phyloP scores from a whole-genome alignment of 2,888 invertebrate species.

The Oscheius onirici region DNA sequence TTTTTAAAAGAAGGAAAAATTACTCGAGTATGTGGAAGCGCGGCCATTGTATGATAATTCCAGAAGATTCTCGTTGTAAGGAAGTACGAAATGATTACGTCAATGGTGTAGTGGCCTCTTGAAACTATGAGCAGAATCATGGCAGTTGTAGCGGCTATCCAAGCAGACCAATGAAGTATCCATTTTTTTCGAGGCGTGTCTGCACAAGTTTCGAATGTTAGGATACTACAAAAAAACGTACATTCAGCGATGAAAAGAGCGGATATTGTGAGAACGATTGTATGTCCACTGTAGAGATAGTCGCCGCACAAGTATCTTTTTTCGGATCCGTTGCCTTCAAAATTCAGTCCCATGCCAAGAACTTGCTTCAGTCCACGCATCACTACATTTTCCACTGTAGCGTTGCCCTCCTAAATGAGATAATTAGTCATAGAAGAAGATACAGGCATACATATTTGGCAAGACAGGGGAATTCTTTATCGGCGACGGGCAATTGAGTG shows the following conservation, averaged over 20 bases:
- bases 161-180: slow-evolving; percentile 84
- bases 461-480: slow-evolving; percentile 85
- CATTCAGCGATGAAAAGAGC: slow-evolving; percentile 80
- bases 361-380: slow-evolving; percentile 82
- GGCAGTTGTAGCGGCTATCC: slow-evolving; percentile 77
- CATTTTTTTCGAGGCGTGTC: slow-evolving; percentile 83
- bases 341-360: slow-evolving; percentile 86
- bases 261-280: slow-evolving; percentile 86
- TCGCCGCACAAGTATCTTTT: slow-evolving; percentile 92
- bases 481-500: slow-evolving; percentile 80
- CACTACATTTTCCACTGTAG: slow-evolving; percentile 59
- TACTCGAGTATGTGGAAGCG: slow-evolving; percentile 60
- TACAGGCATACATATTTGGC: slow-evolving; percentile 76
- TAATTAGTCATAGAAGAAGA: neutral
- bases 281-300: slow-evolving; percentile 91
- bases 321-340: too few species aligned
- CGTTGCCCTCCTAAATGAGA: slow-evolving; percentile 56
- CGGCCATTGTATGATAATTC: slow-evolving; percentile 84
- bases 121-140: slow-evolving; percentile 84
- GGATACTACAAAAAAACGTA: slow-evolving; percentile 38
- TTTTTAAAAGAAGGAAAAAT: neutral
- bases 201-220: slow-evolving; percentile 66
- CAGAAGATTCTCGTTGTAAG: slow-evolving; percentile 89
- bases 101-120: slow-evolving; percentile 89
- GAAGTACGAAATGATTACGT: slow-evolving; percentile 89